Base-by-base conservation (phyloP, 2,113 vertebrate species). In the Neolamprologus sp. region DNA sequence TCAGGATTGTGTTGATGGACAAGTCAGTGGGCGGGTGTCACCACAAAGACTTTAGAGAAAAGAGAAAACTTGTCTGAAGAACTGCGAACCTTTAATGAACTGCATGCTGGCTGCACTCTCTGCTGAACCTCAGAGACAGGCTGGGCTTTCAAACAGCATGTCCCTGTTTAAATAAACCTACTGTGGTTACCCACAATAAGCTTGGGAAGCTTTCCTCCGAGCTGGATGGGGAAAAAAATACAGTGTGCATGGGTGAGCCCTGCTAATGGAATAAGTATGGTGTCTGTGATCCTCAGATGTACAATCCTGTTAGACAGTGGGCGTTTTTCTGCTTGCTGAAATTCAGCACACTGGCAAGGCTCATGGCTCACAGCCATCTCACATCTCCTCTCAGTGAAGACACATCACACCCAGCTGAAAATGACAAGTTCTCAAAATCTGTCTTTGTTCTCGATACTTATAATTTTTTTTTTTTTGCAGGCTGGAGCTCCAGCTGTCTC, bases 401-500 rank as follows among this genome's bases (percentile, higher is more conserved):
- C 71, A 57, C 73, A 87, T 91, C 87, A 85, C 88, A 81, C 83
- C 40, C 82, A 87, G 81, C 88, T 90, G 85, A 93, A 92, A 89
- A 87, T 84, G 86, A 91, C 91, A 86, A 82, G 75, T 80, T 80
- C 87, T 88, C 65, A 58, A 71, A 89, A 90, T 80, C 79, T 80
- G 85, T 68, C 89, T 88, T 92, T 90, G 85, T 86, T 92, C 75
- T 86, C 17, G 17, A 55, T 81, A 42, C 49, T 81, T 13, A 65
- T 65, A 89, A 16, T 73, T 45, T 1, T 10, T 4, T 13, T 7
- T 53, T 88, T 42, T 87, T 57, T 87, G 55, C 80, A 49, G 40
- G 55, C 58, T 89, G 85, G 84, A 90, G 84, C 78, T 82, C 86
- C 88, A 90, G 90, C 92, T 93, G 89, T 89, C 85, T 91, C 60